A percentile compares a stretch with the other conserved stretches of the same genome.
phyloP scores from a whole-genome alignment of 2,113 vertebrate species.

The Heterotis niloticus region DNA sequence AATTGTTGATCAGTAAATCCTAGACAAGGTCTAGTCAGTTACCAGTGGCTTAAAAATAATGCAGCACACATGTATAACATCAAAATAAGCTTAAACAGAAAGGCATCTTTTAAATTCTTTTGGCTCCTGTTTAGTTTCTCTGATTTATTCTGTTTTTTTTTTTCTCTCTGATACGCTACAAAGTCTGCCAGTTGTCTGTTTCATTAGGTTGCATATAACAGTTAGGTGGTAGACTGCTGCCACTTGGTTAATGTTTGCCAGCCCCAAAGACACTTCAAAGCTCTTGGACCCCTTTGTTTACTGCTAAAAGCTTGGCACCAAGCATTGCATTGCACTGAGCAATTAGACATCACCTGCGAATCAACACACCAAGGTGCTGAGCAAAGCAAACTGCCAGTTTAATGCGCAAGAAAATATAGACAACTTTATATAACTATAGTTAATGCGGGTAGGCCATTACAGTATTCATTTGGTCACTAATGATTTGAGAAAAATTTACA shows the following conservation, averaged over 20 bases:
- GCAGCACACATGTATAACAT: not conserved
- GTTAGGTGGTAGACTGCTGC: not conserved
- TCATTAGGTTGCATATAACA: not conserved
- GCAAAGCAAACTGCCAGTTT: not conserved
- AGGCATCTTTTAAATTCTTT: not conserved
- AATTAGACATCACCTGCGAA: not conserved
- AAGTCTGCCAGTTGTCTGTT: not conserved
- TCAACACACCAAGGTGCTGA: not conserved
- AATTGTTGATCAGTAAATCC: conserved; percentile 15
- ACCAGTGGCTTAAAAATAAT: not conserved
- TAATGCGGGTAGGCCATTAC: too few relatives aligned
- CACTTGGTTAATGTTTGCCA: not conserved
- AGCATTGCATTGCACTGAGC: conserved; percentile 3
- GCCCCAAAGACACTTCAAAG: conserved; percentile 29
- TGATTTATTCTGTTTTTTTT: too few relatives aligned
- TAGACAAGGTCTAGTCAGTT: conserved; percentile 14
- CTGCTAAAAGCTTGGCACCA: conserved; percentile 19
- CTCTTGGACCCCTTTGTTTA: conserved; percentile 32
- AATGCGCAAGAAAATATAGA: not conserved
- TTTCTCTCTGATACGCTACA: not conserved
- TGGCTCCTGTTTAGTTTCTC: too few relatives aligned
- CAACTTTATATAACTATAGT: not conserved
- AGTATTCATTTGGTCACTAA: too few relatives aligned
- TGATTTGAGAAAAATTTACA: too few relatives aligned
- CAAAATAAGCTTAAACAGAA: not conserved